A percentile compares a stretch with the other conserved stretches of the same genome.
Evolutionary conservation across 2,888 invertebrate genomes (phyloP).

Genomic region (Alsophila aescularia): DNA sequence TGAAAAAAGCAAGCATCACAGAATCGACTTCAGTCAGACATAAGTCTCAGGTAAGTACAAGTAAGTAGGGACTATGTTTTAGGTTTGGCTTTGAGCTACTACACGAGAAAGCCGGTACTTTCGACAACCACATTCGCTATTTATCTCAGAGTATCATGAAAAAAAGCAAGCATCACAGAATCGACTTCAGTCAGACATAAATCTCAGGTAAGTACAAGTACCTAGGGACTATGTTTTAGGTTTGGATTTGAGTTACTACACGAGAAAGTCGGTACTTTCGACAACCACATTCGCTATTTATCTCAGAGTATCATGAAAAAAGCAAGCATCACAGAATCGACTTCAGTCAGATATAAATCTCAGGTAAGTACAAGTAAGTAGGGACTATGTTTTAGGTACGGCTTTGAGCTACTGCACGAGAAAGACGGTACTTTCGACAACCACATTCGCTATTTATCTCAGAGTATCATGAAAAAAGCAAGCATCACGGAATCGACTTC

Average conservation of each 20-base stretch:
- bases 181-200: slow-evolving; percentile 71
- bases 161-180: slow-evolving; percentile 68
- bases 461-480: slow-evolving; percentile 74
- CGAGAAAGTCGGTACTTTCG: slow-evolving; percentile 73
- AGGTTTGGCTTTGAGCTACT: slow-evolving; percentile 81
- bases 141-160: slow-evolving; percentile 76
- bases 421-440: slow-evolving; percentile 73
- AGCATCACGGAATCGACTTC: slow-evolving; percentile 67
- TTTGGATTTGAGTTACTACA: slow-evolving; percentile 79
- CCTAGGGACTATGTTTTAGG: too few species aligned
- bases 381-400: slow-evolving; percentile 76
- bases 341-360: slow-evolving; percentile 74
- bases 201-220: slow-evolving; percentile 73
- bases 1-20: slow-evolving; percentile 70
- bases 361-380: slow-evolving; percentile 73
- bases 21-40: slow-evolving; percentile 70
- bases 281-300: slow-evolving; percentile 74
- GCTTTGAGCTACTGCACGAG: slow-evolving; percentile 78
- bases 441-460: slow-evolving; percentile 75
- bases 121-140: slow-evolving; percentile 75
- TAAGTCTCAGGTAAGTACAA: slow-evolving; percentile 75
- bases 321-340: slow-evolving; percentile 62
- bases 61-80: too few species aligned
- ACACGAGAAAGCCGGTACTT: slow-evolving; percentile 74
- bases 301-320: slow-evolving; percentile 78